phyloP scores from a whole-genome alignment of 2,797 vertebrate genomes.

The Alcedo quadribrachys region DNA sequence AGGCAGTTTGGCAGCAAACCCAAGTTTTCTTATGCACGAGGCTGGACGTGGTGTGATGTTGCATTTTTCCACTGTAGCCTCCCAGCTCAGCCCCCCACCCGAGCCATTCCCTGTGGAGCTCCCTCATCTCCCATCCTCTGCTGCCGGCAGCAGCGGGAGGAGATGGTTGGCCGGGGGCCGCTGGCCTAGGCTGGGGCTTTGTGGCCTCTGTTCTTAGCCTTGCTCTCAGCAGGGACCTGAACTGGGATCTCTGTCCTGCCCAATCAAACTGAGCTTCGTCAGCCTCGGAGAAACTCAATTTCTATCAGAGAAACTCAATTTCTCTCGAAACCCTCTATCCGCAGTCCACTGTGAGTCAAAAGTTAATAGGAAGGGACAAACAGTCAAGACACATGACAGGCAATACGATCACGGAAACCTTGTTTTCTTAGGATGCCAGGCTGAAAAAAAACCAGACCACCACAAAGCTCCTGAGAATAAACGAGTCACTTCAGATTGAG shows the following conservation, averaged over 20 bases:
- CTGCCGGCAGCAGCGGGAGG: neutral
- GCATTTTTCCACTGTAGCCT: neutral
- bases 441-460: constrained; percentile 49
- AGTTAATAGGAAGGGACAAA: constrained; percentile 67
- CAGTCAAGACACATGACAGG: constrained; percentile 58
- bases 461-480: constrained; percentile 48
- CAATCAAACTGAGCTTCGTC: neutral
- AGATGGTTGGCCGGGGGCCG: accelerated
- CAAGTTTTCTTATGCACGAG: neutral
- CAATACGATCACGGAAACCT: constrained; percentile 54
- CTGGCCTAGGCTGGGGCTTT: neutral
- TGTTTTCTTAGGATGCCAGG: constrained; percentile 52
- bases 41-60: neutral
- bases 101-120: neutral
- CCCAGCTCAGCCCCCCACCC: neutral
- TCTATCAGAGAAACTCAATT: constrained; percentile 30
- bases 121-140: neutral
- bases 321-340: neutral
- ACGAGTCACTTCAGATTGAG: constrained; percentile 49
- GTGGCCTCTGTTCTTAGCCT: neutral
- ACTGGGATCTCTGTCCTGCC: neutral
- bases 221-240: neutral
- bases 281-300: neutral
- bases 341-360: neutral
- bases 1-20: constrained; percentile 4